Evolutionary conservation across 2,113 vertebrate species (phyloP).

Genomic region (Martes martes): DNA sequence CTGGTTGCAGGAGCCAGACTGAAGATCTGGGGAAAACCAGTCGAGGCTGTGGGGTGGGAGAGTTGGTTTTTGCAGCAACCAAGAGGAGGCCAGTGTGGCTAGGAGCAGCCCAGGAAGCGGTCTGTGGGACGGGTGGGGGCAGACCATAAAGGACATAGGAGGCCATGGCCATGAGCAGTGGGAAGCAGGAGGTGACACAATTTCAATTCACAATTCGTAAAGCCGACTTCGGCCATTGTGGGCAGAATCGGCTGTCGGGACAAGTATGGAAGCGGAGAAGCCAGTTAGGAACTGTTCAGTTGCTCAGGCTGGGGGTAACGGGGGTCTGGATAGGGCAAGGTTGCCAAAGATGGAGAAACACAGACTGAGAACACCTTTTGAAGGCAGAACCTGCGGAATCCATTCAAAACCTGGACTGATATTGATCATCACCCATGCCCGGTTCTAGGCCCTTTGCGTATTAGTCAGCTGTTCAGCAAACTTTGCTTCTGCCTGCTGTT

Average conservation of each 20-base stretch:
- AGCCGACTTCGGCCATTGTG: not conserved
- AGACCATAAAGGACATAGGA: not conserved
- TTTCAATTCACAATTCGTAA: not conserved
- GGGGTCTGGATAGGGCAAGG: not conserved
- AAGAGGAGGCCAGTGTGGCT: not conserved
- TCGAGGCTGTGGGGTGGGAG: not conserved
- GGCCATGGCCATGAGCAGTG: not conserved
- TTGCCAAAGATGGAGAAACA: not conserved
- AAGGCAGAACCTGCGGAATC: not conserved
- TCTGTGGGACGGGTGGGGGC: not conserved
- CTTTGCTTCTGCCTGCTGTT: not conserved
- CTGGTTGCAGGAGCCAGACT: not conserved
- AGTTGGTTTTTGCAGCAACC: not conserved
- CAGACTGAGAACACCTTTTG: not conserved
- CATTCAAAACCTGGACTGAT: not conserved
- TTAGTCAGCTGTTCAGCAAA: not conserved
- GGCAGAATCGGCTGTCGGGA: not conserved
- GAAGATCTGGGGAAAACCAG: not conserved
- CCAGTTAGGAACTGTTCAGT: not conserved
- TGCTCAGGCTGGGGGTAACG: not conserved
- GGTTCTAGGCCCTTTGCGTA: not conserved
- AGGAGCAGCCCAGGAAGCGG: not conserved
- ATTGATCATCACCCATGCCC: not conserved
- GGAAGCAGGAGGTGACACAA: not conserved
- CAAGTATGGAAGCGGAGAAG: not conserved